Conservation (phyloP, 2,797 vertebrate species). For the Pteronotus mesoamericanus region DNA sequence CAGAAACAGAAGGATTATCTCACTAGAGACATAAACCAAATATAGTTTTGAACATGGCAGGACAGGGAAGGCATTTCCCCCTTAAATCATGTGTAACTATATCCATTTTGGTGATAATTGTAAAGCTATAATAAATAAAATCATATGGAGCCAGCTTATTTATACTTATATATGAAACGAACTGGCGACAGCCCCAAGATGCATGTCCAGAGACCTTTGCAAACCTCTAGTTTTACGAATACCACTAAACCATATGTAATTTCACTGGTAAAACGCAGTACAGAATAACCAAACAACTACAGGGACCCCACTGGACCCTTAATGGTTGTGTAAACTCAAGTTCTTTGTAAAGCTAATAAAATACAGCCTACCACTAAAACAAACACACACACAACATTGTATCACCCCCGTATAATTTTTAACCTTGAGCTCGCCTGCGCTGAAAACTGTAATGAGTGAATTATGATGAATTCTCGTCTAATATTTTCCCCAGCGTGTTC, state of each 20-base stretch:
- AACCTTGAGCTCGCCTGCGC: not conserved
- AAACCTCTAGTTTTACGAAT: slow-evolving; percentile 29
- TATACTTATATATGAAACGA: not conserved
- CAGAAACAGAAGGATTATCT: not conserved
- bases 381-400: not conserved
- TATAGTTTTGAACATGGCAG: not conserved
- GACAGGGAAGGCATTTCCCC: not conserved
- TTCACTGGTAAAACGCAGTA: slow-evolving; percentile 11
- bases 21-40: not conserved
- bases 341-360: slow-evolving; percentile 18
- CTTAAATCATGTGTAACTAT: not conserved
- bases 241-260: slow-evolving; percentile 32
- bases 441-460: not conserved
- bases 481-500: not conserved
- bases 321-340: not conserved
- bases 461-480: not conserved
- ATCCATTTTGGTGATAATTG: not conserved
- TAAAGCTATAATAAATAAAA: not conserved
- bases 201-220: not conserved
- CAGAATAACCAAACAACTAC: slow-evolving; percentile 11
- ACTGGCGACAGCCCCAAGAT: not conserved
- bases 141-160: not conserved
- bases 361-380: not conserved
- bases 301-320: not conserved
- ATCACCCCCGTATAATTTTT: not conserved